Conservation (phyloP, 2,888 invertebrate species). For the Polydrusus pterygomalis region DNA sequence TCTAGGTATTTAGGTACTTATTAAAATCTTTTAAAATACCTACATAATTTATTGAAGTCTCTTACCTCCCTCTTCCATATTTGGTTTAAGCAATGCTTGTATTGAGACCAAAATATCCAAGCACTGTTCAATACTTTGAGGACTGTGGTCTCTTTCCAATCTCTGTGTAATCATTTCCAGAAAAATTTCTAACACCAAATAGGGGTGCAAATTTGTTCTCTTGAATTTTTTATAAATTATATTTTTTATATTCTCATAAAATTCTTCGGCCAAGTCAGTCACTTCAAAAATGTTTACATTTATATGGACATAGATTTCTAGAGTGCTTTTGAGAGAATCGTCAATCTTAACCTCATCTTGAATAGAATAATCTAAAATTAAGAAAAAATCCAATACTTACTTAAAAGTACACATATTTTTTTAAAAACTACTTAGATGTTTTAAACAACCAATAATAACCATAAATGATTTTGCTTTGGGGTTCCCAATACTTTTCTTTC, state of each 20-base stretch:
- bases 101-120: conserved; percentile 35
- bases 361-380: conserved; percentile 41
- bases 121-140: background rate
- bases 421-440: no score
- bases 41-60: no score
- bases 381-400: background rate
- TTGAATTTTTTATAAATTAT: conserved; percentile 34
- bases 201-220: conserved; percentile 13
- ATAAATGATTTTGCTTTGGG: conserved; percentile 69
- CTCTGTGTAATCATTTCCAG: conserved; percentile 29
- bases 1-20: no score
- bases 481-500: conserved; percentile 79
- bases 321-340: conserved; percentile 8
- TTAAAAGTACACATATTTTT: no score
- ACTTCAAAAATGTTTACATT: conserved; percentile 37
- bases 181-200: conserved; percentile 34
- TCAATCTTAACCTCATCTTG: conserved; percentile 11
- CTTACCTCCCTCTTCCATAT: conserved; percentile 30
- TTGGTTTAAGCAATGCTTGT: conserved; percentile 28
- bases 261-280: conserved; percentile 17
- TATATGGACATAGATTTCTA: conserved; percentile 35
- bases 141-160: conserved; percentile 16
- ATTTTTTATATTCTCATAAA: conserved; percentile 27
- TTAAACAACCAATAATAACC: conserved; percentile 21
- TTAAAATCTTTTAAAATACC: no score